Conservation (phyloP, 2,113 vertebrate genomes). For the Melanotaenia duboulayi region DNA sequence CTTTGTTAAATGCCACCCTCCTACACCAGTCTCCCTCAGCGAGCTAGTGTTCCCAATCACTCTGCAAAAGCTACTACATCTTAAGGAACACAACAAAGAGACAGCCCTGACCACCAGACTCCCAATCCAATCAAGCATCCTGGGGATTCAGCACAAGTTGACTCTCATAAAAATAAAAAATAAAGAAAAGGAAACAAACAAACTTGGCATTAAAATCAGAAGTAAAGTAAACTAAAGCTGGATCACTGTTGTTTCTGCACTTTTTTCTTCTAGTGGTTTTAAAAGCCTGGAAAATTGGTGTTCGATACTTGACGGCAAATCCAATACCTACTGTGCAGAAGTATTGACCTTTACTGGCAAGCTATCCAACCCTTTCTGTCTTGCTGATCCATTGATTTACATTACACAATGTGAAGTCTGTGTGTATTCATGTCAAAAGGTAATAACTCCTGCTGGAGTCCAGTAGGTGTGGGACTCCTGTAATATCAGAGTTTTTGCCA, state of each 20-base stretch:
- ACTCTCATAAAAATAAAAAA: neutral
- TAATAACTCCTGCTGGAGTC: conserved; percentile 25
- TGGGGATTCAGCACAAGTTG: neutral
- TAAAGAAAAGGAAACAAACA: neutral
- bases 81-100: neutral
- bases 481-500: conserved; percentile 7
- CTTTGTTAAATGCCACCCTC: neutral
- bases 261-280: conserved; percentile 4
- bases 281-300: conserved; percentile 7
- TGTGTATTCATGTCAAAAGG: conserved; percentile 34
- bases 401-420: conserved; percentile 23
- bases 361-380: conserved; percentile 24
- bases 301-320: conserved; percentile 35
- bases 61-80: neutral
- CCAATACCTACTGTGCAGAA: conserved; percentile 35
- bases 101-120: neutral
- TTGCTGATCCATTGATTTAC: conserved; percentile 1
- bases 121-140: neutral
- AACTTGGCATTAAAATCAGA: neutral
- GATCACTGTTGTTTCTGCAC: neutral
- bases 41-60: neutral
- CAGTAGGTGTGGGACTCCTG: conserved; percentile 21
- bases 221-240: conserved; percentile 8
- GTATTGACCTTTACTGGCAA: conserved; percentile 42
- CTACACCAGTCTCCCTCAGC: neutral